These are phyloP conservation scores for Sebastes fasciatus DNA, from an alignment of 2,113 vertebrate species.

Conservation along the genomic window DNA sequence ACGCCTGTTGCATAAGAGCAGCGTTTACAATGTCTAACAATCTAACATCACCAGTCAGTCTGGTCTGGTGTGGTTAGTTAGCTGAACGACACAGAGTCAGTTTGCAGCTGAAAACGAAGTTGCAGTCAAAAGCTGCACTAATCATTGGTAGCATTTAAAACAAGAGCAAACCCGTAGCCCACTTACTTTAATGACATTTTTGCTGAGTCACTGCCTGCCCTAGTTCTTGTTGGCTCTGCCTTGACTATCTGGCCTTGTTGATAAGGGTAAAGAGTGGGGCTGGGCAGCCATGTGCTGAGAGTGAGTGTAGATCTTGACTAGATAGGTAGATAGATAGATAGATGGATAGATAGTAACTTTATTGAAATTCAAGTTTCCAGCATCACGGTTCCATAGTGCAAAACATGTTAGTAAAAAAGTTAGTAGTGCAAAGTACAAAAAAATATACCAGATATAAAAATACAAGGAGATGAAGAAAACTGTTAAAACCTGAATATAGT, in stretches of 20 bases:
- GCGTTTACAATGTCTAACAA: not conserved
- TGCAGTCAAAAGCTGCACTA: not conserved
- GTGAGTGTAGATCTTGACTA: too few species aligned
- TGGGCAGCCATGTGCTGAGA: not conserved
- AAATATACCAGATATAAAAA: too few species aligned
- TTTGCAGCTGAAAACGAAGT: not conserved
- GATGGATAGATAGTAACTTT: too few species aligned
- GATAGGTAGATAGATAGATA: too few species aligned
- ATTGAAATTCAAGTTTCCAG: too few species aligned
- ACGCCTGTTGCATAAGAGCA: constrained; percentile 52
- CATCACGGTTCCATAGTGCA: too few species aligned
- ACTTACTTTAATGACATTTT: not conserved
- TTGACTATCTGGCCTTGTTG: not conserved
- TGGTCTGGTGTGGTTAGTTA: not conserved
- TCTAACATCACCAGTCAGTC: too few species aligned
- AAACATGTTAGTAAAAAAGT: too few species aligned
- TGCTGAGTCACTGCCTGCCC: constrained; percentile 75
- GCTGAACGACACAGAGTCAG: too few species aligned
- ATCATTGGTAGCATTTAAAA: not conserved
- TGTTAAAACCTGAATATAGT: too few species aligned
- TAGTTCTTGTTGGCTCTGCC: not conserved
- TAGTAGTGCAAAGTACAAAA: too few species aligned
- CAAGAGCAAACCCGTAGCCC: not conserved
- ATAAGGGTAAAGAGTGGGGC: not conserved
- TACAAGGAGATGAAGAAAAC: too few species aligned